Evolutionary conservation across 2,797 vertebrate species (phyloP).

Genomic region (Crypturellus tataupa): DNA sequence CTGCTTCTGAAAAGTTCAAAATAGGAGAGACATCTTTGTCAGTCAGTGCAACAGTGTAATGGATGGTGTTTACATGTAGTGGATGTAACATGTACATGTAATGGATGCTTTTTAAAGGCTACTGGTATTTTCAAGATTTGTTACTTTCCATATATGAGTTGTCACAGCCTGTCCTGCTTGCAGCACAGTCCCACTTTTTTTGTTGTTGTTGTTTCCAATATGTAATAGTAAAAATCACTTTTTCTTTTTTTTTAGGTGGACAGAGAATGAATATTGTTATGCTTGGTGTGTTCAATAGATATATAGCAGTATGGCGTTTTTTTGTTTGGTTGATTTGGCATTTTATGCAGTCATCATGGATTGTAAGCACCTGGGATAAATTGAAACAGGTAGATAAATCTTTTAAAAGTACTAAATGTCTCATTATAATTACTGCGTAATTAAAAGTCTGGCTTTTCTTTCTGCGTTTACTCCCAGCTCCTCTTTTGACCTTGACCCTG

Average conservation of each 20-base stretch:
- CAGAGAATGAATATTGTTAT: neutral
- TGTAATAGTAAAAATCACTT: neutral
- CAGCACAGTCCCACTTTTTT: neutral
- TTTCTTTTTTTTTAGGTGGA: neutral
- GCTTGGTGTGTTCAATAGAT: neutral
- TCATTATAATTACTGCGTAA: constrained; percentile 34
- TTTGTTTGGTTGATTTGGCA: neutral
- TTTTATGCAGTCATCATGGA: constrained; percentile 8
- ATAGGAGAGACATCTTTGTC: neutral
- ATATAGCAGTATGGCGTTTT: neutral
- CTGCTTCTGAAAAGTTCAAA: neutral
- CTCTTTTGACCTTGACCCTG: constrained; percentile 72
- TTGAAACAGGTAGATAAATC: constrained; percentile 52
- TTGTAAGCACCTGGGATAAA: constrained; percentile 8
- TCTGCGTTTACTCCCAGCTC: neutral
- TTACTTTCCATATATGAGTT: neutral
- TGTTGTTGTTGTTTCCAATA: constrained; percentile 18
- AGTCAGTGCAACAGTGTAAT: neutral
- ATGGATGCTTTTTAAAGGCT: neutral
- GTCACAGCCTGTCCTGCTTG: neutral
- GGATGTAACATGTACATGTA: too few relatives aligned
- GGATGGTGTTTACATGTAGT: neutral
- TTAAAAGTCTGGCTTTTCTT: constrained; percentile 51
- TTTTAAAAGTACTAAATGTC: constrained; percentile 41
- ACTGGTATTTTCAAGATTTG: neutral